phyloP scores from a whole-genome alignment of 1,140 invertebrate species.

The Drosophila mayri region DNA sequence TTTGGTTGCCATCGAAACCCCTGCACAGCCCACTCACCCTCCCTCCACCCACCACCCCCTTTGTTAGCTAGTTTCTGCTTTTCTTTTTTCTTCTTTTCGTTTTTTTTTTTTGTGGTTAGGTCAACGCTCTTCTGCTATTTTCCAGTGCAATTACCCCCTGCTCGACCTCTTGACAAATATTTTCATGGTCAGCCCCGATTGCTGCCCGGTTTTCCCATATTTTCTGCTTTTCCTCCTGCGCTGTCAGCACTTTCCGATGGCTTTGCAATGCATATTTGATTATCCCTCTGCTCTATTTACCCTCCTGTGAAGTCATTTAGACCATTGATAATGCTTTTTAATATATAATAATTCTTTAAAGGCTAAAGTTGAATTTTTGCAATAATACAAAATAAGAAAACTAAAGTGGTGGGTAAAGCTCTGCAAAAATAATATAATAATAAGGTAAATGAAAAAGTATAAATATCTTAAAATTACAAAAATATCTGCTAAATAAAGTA shows the following conservation, averaged over 20 bases:
- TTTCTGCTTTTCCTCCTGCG: slow-evolving; percentile 1
- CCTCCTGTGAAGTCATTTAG: not conserved
- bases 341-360: no score
- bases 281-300: not conserved
- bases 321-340: not conserved
- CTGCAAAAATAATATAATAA: no score
- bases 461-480: no score
- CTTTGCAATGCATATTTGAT: slow-evolving; percentile 5
- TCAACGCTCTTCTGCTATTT: slow-evolving; percentile 36
- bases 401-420: no score
- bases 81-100: not conserved
- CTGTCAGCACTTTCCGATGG: slow-evolving; percentile 17
- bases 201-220: slow-evolving; percentile 6
- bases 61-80: slow-evolving; percentile 16
- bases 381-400: no score
- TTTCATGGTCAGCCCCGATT: slow-evolving; percentile 48
- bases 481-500: no score
- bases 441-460: no score
- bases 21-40: not conserved
- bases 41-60: not conserved
- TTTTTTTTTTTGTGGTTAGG: slow-evolving; percentile 24
- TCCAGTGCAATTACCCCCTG: slow-evolving; percentile 32
- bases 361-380: not conserved
- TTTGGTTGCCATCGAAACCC: slow-evolving; percentile 43
- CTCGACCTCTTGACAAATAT: slow-evolving; percentile 32